Percentiles rank a stretch among this genome's conserved stretches.
phyloP scores from a whole-genome alignment of 2,888 invertebrate genomes.

The Cephus sareptanus region DNA sequence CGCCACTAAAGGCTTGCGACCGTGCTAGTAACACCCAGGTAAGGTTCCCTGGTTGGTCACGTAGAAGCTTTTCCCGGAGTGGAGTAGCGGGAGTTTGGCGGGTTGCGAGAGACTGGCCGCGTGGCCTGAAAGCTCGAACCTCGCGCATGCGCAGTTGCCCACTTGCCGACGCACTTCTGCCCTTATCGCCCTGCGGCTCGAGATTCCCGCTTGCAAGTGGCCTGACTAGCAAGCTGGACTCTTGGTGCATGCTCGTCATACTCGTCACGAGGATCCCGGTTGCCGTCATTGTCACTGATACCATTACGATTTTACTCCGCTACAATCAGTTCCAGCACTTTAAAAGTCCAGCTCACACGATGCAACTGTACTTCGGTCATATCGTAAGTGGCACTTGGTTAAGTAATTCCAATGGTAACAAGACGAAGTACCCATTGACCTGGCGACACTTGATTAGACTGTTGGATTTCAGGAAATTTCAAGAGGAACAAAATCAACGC shows the following conservation, averaged over 20 bases:
- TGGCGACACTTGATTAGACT: not conserved
- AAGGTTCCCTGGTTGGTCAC: not conserved
- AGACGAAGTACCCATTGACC: not conserved
- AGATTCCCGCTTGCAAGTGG: not conserved
- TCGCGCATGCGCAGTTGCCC: constrained; percentile 44
- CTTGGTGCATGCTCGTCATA: not conserved
- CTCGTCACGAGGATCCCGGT: not conserved
- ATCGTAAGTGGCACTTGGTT: not conserved
- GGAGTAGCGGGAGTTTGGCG: constrained; percentile 50
- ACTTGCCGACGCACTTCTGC: constrained; percentile 25
- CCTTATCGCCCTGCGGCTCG: not conserved
- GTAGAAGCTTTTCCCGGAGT: not conserved
- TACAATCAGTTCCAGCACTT: not conserved
- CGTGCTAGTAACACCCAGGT: not conserved
- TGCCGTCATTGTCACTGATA: not conserved
- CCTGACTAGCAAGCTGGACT: not conserved
- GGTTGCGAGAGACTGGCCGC: constrained; percentile 60
- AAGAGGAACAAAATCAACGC: not conserved
- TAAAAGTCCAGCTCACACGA: not conserved
- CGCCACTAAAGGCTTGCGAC: not conserved
- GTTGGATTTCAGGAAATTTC: not conserved
- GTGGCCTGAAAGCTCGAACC: constrained; percentile 56
- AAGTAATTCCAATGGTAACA: not conserved
- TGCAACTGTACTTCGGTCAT: not conserved
- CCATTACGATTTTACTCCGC: not conserved